These are phyloP conservation scores for Dromiciops gliroides DNA, from an alignment of 2,113 vertebrate species.

Conservation along the genomic window DNA sequence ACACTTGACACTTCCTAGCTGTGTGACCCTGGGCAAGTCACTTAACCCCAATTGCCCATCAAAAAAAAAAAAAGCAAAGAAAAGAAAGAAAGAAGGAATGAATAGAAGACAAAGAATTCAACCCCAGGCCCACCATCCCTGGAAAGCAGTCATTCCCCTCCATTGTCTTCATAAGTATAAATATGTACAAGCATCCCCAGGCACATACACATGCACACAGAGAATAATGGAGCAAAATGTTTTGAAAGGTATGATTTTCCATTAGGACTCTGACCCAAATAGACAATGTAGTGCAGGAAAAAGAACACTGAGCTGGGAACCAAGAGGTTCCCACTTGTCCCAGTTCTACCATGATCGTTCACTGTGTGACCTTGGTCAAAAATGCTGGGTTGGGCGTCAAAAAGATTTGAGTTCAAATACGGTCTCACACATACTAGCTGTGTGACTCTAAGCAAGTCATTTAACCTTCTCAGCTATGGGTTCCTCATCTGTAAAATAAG, in stretches of 20 bases:
- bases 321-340: too few relatives aligned
- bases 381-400: neutral
- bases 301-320: neutral
- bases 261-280: neutral
- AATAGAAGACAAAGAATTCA: neutral
- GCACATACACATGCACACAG: neutral
- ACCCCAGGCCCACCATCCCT: neutral
- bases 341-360: neutral
- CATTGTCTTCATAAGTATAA: neutral
- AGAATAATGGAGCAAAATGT: neutral
- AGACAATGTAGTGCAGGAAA: neutral
- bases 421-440: too few relatives aligned
- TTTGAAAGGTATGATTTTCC: neutral
- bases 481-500: too few relatives aligned
- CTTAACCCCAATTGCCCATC: too few relatives aligned
- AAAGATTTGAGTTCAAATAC: too few relatives aligned
- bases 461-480: too few relatives aligned
- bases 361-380: neutral
- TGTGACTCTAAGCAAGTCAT: too few relatives aligned
- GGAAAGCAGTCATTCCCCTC: neutral
- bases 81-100: too few relatives aligned
- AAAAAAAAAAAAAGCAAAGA: too few relatives aligned
- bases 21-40: too few relatives aligned
- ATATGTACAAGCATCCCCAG: neutral
- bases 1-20: too few relatives aligned